Evolutionary conservation across 2,888 invertebrate genomes (phyloP).

Genomic region (Strigamia crassipes): DNA sequence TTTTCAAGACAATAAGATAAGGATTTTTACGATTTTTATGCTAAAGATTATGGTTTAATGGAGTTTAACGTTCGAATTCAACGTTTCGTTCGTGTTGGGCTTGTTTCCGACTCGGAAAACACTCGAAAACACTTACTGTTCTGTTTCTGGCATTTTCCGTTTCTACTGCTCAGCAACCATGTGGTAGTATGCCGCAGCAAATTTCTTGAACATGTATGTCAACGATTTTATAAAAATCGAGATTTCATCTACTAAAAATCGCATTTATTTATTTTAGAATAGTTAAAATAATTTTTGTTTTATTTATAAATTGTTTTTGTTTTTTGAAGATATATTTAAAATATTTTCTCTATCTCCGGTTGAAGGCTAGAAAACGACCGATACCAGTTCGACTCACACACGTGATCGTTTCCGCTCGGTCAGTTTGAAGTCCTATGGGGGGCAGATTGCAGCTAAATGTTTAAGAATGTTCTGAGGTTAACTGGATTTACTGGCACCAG

Average conservation of each 20-base stretch:
- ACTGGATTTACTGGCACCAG: not conserved
- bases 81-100: no score
- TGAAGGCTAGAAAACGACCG: no score
- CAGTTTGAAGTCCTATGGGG: not conserved
- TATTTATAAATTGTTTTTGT: not conserved
- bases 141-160: slow-evolving; percentile 45
- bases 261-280: not conserved
- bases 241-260: not conserved
- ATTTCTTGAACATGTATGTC: not conserved
- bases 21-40: not conserved
- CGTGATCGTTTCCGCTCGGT: not conserved
- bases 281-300: not conserved
- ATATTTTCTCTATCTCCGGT: no score
- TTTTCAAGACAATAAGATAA: not conserved
- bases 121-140: slow-evolving; percentile 23
- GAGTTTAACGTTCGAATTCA: no score
- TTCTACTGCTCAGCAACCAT: slow-evolving; percentile 14
- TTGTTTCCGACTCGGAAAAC: no score
- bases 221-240: not conserved
- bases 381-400: not conserved
- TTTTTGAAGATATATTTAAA: no score
- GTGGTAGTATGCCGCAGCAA: slow-evolving; percentile 28
- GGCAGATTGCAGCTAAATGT: not conserved
- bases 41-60: not conserved
- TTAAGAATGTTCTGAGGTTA: not conserved